A percentile compares a stretch with the other conserved stretches of the same genome.
Evolutionary conservation across 1,140 invertebrate species (phyloP).

Genomic region (Gonatopus flavifemur): DNA sequence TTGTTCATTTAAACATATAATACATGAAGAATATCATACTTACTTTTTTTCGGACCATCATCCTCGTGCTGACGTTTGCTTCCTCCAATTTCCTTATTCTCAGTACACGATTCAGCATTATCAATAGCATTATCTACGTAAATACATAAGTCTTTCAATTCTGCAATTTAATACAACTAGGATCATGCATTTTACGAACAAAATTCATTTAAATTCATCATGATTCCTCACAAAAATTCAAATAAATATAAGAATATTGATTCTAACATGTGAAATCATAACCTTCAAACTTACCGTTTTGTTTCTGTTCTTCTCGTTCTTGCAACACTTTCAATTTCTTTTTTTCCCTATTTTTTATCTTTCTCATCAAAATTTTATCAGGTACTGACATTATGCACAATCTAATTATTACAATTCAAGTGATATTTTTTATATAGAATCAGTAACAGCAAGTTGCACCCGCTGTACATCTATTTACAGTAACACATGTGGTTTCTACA

Average conservation of each 20-base stretch:
- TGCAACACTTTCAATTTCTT: slow-evolving; percentile 66
- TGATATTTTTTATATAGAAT: too few species aligned
- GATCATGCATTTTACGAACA: slow-evolving; percentile 17
- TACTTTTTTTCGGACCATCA: slow-evolving; percentile 28
- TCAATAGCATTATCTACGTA: slow-evolving; percentile 33
- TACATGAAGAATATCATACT: slow-evolving; percentile 1
- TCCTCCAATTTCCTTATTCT: not conserved
- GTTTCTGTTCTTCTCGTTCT: slow-evolving; percentile 55
- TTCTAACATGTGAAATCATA: slow-evolving; percentile 5
- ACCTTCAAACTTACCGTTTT: slow-evolving; percentile 36
- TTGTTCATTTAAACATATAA: not conserved
- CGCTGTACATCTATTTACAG: too few species aligned
- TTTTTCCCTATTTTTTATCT: slow-evolving; percentile 76
- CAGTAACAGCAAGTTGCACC: too few species aligned
- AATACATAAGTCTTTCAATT: slow-evolving; percentile 28
- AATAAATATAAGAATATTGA: not conserved
- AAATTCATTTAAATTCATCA: too few species aligned
- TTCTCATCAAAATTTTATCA: slow-evolving; percentile 76
- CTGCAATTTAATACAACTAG: slow-evolving; percentile 18
- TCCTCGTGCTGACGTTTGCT: slow-evolving; percentile 11
- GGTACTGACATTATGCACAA: slow-evolving; percentile 67
- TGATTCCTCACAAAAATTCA: slow-evolving; percentile 3
- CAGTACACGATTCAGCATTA: slow-evolving; percentile 30
- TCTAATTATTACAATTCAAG: too few species aligned
- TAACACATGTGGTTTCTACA: too few species aligned